Evolutionary conservation across 2,888 invertebrate species (phyloP).

Genomic region (Metalampra italica): DNA sequence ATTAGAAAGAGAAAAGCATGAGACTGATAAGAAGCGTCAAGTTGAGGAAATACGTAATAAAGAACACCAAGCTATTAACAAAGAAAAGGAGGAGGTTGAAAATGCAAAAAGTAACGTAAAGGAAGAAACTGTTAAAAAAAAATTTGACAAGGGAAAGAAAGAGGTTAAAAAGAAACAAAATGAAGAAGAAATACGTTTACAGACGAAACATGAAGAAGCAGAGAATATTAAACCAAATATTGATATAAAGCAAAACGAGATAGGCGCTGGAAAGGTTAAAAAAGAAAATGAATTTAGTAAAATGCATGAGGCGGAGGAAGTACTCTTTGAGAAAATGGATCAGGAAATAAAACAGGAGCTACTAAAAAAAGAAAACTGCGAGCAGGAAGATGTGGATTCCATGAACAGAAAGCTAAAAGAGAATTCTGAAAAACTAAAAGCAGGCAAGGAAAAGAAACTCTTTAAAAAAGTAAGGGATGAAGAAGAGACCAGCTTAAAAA

Average conservation of each 20-base stretch:
- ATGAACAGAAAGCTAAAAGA: not conserved
- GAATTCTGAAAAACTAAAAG: not conserved
- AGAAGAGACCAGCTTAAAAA: slow-evolving; percentile 5
- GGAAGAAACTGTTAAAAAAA: not conserved
- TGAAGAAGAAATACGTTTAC: not conserved
- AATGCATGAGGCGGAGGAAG: too few relatives aligned
- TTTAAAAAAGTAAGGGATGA: slow-evolving; percentile 8
- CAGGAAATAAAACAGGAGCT: not conserved
- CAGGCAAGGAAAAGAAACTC: not conserved
- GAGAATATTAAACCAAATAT: not conserved
- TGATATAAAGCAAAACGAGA: slow-evolving; percentile 1
- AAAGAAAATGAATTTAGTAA: slow-evolving; percentile 7
- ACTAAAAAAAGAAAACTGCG: not conserved
- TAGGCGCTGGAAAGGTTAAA: slow-evolving; percentile 1
- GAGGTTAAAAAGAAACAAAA: slow-evolving; percentile 6
- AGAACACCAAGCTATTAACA: not conserved
- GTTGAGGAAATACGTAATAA: slow-evolving; percentile 11
- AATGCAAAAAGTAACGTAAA: slow-evolving; percentile 2
- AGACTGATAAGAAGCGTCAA: slow-evolving; percentile 8
- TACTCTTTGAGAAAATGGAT: not conserved
- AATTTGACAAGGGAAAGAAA: not conserved
- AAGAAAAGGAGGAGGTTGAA: slow-evolving; percentile 8
- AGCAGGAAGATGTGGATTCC: not conserved
- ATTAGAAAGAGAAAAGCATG: not conserved
- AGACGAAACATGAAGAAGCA: slow-evolving; percentile 16